Conservation (phyloP, 2,888 invertebrate species). For the Polymixis flavicincta region DNA sequence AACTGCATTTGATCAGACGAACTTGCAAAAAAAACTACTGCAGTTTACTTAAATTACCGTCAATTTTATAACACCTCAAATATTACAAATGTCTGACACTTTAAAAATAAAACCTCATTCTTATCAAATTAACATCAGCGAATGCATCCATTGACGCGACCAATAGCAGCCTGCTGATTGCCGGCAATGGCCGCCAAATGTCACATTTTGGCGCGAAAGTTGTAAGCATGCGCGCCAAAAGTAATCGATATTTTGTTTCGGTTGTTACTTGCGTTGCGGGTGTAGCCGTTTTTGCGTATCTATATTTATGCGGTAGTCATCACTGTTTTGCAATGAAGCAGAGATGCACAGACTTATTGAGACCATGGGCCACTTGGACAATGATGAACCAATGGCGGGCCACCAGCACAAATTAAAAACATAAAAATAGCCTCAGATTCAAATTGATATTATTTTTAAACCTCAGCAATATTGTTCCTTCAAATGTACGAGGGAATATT, state of each 20-base stretch:
- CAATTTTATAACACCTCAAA: constrained; percentile 24
- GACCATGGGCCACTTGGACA: too few species aligned
- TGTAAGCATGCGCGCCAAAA: constrained; percentile 77
- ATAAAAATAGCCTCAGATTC: too few species aligned
- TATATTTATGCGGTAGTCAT: constrained; percentile 60
- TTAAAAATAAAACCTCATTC: constrained; percentile 60
- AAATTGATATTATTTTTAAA: too few species aligned
- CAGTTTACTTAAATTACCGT: constrained; percentile 23
- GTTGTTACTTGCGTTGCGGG: constrained; percentile 70
- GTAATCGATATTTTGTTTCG: constrained; percentile 82
- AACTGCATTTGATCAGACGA: not conserved
- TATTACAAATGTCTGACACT: constrained; percentile 47
- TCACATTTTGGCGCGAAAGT: constrained; percentile 85
- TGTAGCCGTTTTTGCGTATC: constrained; percentile 62
- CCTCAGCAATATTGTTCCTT: too few species aligned
- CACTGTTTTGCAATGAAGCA: too few species aligned
- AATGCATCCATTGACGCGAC: constrained; percentile 66
- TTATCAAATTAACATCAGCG: constrained; percentile 68
- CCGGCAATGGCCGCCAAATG: constrained; percentile 67
- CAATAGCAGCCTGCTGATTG: constrained; percentile 51
- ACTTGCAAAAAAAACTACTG: not conserved
- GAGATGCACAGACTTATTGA: too few species aligned
- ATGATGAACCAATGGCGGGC: too few species aligned
- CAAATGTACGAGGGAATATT: too few species aligned
- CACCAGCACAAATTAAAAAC: too few species aligned